A percentile compares a stretch with the other conserved stretches of the same genome.
These are phyloP conservation scores for Nibea coibor DNA, from an alignment of 2,113 vertebrate species.

Conservation along the genomic window DNA sequence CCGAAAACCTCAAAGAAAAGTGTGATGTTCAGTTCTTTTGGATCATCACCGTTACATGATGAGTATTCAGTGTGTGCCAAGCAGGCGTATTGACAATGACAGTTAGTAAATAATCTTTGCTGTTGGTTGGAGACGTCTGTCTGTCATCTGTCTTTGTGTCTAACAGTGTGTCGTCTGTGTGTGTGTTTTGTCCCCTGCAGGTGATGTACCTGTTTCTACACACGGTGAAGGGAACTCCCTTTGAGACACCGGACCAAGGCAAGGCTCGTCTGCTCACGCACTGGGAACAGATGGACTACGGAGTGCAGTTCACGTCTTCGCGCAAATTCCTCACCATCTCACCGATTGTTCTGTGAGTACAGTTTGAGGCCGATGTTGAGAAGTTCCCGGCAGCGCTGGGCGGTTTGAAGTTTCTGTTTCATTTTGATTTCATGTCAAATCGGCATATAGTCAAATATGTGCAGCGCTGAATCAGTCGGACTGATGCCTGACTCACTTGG, in stretches of 20 bases:
- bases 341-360: slow-evolving; percentile 92
- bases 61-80: not conserved
- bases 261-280: slow-evolving; percentile 93
- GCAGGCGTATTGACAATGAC: not conserved
- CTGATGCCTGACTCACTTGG: not conserved
- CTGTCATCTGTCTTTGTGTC: not conserved
- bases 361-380: not conserved
- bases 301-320: slow-evolving; percentile 92
- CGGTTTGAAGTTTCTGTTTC: slow-evolving; percentile 10
- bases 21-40: not conserved
- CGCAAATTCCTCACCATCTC: slow-evolving; percentile 96
- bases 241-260: slow-evolving; percentile 95
- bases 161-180: not conserved
- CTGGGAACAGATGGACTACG: slow-evolving; percentile 97
- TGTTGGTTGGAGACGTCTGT: not conserved
- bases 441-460: not conserved
- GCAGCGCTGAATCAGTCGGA: not conserved
- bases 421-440: not conserved
- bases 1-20: not conserved
- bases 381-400: not conserved
- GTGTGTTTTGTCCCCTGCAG: slow-evolving; percentile 70
- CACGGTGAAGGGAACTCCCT: slow-evolving; percentile 94
- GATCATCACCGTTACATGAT: not conserved
- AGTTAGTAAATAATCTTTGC: not conserved
- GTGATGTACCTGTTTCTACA: slow-evolving; percentile 95